Conservation (phyloP, 2,888 invertebrate species). For the Julus scandinavius region DNA sequence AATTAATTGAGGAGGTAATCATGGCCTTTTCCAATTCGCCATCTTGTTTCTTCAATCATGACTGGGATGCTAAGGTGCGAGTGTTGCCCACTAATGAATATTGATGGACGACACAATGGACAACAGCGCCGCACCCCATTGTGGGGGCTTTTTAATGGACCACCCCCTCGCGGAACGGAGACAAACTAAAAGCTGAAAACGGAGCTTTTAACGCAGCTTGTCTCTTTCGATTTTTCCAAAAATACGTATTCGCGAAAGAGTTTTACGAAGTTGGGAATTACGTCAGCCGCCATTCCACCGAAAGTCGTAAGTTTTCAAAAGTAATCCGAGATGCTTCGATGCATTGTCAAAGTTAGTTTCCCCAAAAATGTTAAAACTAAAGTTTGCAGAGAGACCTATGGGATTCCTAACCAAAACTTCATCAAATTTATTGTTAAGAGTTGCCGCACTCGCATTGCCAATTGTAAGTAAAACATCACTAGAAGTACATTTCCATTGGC, state of each 20-base stretch:
- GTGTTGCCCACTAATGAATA: background rate
- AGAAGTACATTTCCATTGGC: background rate
- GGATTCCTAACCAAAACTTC: background rate
- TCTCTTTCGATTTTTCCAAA: background rate
- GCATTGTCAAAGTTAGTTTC: background rate
- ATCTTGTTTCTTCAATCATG: background rate
- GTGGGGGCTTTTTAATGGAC: background rate
- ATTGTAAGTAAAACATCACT: background rate
- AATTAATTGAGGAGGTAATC: background rate
- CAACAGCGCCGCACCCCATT: background rate
- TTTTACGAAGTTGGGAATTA: background rate
- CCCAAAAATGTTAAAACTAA: background rate
- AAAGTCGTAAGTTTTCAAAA: background rate
- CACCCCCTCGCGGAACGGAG: background rate
- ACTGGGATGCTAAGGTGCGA: background rate
- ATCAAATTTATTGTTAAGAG: background rate
- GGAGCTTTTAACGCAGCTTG: background rate
- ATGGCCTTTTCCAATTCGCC: background rate
- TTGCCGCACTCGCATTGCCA: background rate
- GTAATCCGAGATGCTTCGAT: background rate
- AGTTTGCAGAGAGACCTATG: background rate
- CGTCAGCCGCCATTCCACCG: background rate
- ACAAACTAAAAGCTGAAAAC: background rate
- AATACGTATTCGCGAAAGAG: background rate
- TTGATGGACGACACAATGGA: slow-evolving; percentile 11